phyloP scores from a whole-genome alignment of 2,113 vertebrate species.

The Seriola quinqueradiata region DNA sequence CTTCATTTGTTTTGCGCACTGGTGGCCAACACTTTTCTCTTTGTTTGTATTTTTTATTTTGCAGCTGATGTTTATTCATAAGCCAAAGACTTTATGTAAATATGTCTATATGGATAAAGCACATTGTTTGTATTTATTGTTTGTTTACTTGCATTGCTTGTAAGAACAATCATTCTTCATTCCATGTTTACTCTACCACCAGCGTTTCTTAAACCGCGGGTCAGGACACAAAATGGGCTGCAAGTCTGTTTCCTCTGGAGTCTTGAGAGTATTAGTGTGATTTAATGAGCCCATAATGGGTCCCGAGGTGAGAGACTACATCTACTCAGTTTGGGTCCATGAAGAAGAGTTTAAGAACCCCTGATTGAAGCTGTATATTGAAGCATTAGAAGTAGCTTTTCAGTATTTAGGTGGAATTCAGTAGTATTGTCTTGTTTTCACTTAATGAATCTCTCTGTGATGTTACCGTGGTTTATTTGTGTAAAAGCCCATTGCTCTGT shows the following conservation, averaged over 20 bases:
- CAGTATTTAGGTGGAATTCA: conserved; percentile 89
- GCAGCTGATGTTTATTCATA: conserved; percentile 94
- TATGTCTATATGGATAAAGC: conserved; percentile 99
- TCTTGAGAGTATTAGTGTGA: conserved; percentile 21
- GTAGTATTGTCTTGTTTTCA: conserved; percentile 89
- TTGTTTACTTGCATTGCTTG: conserved; percentile 97
- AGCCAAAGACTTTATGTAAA: conserved; percentile 99
- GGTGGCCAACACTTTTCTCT: conserved; percentile 90
- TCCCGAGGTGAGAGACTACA: conserved; percentile 23
- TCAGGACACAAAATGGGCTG: conserved; percentile 33
- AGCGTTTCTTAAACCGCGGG: conserved; percentile 73
- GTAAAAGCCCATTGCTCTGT: conserved; percentile 66
- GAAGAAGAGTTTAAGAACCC: conserved; percentile 70
- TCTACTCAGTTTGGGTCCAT: conserved; percentile 51
- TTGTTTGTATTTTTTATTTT: conserved; percentile 80
- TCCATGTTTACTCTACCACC: conserved; percentile 86
- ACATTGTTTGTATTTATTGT: conserved; percentile 99
- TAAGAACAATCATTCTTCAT: conserved; percentile 91
- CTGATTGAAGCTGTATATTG: conserved; percentile 78
- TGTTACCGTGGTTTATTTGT: conserved; percentile 88
- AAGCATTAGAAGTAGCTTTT: conserved; percentile 92
- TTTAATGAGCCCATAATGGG: conserved; percentile 14
- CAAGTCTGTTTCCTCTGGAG: conserved; percentile 14
- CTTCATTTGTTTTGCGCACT: conserved; percentile 86
- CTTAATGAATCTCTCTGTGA: conserved; percentile 85